Base-by-base conservation (phyloP, 2,797 vertebrate genomes). In the Brachyalestes nurse region DNA sequence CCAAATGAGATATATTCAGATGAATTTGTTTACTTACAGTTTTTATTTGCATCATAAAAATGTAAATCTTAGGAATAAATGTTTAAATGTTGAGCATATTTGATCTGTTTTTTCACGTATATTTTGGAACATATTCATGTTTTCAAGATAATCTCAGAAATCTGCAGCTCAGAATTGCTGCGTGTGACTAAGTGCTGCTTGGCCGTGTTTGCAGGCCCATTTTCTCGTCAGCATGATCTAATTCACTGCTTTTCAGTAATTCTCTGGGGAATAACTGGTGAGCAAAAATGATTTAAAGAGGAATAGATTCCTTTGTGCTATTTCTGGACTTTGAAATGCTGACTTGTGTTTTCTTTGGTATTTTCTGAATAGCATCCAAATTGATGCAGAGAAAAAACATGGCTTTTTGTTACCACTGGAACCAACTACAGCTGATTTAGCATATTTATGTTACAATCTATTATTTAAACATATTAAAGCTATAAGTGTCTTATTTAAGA, bases 221-320 rank as follows among this genome's bases (percentile, higher is more conserved):
- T 82, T 80, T 78, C 80, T 73, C 75, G 57, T 78, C 66, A 80
- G 82, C 34, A 25, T 81, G 70, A 80, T 75, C 75, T 75, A 84
- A 78, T 69, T 64, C 76, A 57, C 75, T 23, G 77, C 73, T 80
- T 38, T 47, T 74, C 80, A 72, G 69, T 62, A 69, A 75, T 77
- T 21, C 81, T 72, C 80, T 65, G 13, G 75, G 72, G 82, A 82
- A 70, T 23, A 42, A 61, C 76, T n/a, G 72, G 69, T 82, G 82
- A 82, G 71, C 74, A 60, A 76, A 72, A 58, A 70, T 62, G 65
- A 77, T 83, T 81, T 64, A 81, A 83, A 75, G 70, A 81, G 77
- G 61, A 85, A 62, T 70, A 72, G 64, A 81, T 49, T 58, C 38
- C 60, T 75, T 72, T 72, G 72, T 75, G 75, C 75, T 85, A 72